A percentile compares a stretch with the other conserved stretches of the same genome.
Conservation (phyloP, 2,113 vertebrate species). For the Thalassarche chlororhynchos region DNA sequence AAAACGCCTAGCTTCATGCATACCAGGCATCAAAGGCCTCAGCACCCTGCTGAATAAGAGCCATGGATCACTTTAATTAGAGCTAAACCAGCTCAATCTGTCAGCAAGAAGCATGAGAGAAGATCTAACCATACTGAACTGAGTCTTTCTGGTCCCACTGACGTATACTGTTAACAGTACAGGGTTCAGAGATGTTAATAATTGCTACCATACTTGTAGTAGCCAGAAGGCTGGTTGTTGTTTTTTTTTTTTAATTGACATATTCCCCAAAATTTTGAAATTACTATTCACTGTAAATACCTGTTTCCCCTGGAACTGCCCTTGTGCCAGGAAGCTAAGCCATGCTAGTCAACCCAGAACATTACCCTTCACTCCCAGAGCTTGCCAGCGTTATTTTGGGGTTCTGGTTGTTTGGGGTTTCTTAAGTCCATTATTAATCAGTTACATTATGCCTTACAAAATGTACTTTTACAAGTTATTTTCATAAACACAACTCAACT, state of each 20-base stretch:
- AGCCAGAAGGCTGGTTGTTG: neutral
- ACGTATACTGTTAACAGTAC: neutral
- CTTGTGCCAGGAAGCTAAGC: neutral
- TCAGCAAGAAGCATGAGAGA: neutral
- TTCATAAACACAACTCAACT: neutral
- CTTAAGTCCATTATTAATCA: neutral
- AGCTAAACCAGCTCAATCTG: neutral
- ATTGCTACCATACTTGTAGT: neutral
- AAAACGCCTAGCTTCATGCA: neutral
- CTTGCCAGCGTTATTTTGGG: neutral
- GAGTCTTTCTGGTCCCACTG: neutral
- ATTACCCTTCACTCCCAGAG: neutral
- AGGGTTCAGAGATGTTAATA: neutral
- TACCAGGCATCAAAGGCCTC: neutral
- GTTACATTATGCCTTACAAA: neutral
- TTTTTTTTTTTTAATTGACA: neutral
- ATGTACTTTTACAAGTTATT: neutral
- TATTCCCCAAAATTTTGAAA: neutral
- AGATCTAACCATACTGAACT: neutral
- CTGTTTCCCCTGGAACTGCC: neutral
- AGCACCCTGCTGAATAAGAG: neutral
- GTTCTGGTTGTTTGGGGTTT: neutral
- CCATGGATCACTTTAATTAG: neutral
- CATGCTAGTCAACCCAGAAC: neutral
- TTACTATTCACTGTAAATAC: neutral